These are phyloP conservation scores for Plebejus melissa DNA, from an alignment of 2,888 invertebrate species.

Conservation along the genomic window DNA sequence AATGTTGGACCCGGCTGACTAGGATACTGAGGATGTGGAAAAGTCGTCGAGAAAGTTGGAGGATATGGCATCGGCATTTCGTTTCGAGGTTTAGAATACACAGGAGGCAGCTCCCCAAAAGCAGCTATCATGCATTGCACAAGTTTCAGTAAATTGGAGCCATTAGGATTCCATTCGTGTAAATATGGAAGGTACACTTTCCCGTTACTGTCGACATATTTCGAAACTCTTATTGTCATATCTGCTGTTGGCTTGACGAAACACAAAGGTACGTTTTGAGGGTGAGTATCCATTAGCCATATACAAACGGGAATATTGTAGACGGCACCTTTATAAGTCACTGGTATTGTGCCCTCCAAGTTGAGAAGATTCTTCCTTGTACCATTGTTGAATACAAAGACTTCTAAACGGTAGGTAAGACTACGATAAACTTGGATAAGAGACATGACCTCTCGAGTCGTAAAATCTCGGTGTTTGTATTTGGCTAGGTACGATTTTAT, in stretches of 20 bases:
- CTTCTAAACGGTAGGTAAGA: slow-evolving; percentile 67
- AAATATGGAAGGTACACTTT: slow-evolving; percentile 97
- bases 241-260: slow-evolving; percentile 96
- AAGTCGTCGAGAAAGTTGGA: slow-evolving; percentile 62
- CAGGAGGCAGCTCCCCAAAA: slow-evolving; percentile 97
- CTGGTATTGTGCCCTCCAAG: slow-evolving; percentile 95
- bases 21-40: slow-evolving; percentile 60
- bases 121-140: slow-evolving; percentile 94
- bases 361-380: slow-evolving; percentile 88
- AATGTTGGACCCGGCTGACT: slow-evolving; percentile 59
- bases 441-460: slow-evolving; percentile 66
- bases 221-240: slow-evolving; percentile 97
- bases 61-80: slow-evolving; percentile 81
- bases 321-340: slow-evolving; percentile 89
- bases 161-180: slow-evolving; percentile 92
- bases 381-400: slow-evolving; percentile 93
- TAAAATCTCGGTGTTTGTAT: slow-evolving; percentile 70
- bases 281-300: slow-evolving; percentile 98
- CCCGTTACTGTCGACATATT: slow-evolving; percentile 96
- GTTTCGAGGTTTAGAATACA: slow-evolving; percentile 86
- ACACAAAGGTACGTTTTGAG: slow-evolving; percentile 96
- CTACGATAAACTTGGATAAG: slow-evolving; percentile 68
- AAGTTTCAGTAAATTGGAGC: slow-evolving; percentile 91
- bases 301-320: slow-evolving; percentile 98
- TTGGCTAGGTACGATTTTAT: slow-evolving; percentile 65